Percentiles rank a stretch among this genome's conserved stretches.
phyloP scores from a whole-genome alignment of 2,113 vertebrate genomes.

The Lucifuga dentata region DNA sequence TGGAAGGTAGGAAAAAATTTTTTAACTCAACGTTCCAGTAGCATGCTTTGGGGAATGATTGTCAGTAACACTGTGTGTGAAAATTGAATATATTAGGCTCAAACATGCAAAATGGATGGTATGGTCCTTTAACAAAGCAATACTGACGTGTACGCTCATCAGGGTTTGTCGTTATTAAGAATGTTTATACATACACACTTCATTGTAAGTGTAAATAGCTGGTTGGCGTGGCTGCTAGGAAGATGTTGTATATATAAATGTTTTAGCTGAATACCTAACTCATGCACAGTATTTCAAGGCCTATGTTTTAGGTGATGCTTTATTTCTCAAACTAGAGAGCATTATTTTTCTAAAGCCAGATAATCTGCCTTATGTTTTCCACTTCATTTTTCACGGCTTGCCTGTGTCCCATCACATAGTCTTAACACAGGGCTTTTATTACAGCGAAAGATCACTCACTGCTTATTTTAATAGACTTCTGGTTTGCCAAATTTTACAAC shows the following conservation, averaged over 20 bases:
- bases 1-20: no score
- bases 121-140: constrained; percentile 74
- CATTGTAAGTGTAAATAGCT: background rate
- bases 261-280: constrained; percentile 3
- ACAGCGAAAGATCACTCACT: constrained; percentile 3
- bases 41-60: no score
- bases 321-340: constrained; percentile 18
- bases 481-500: constrained; percentile 72
- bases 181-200: background rate
- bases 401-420: constrained; percentile 41
- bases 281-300: constrained; percentile 11
- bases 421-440: constrained; percentile 29
- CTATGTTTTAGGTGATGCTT: constrained; percentile 44
- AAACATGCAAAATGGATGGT: no score
- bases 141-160: constrained; percentile 42
- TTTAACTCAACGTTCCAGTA: no score
- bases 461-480: constrained; percentile 27
- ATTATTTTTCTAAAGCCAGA: constrained; percentile 46
- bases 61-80: no score
- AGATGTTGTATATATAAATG: background rate
- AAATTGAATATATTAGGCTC: no score
- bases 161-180: constrained; percentile 8
- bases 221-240: constrained; percentile 10
- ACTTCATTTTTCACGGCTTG: constrained; percentile 26
- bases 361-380: constrained; percentile 59